phyloP scores from a whole-genome alignment of 2,113 vertebrate species.

The Hiodon alosoides region DNA sequence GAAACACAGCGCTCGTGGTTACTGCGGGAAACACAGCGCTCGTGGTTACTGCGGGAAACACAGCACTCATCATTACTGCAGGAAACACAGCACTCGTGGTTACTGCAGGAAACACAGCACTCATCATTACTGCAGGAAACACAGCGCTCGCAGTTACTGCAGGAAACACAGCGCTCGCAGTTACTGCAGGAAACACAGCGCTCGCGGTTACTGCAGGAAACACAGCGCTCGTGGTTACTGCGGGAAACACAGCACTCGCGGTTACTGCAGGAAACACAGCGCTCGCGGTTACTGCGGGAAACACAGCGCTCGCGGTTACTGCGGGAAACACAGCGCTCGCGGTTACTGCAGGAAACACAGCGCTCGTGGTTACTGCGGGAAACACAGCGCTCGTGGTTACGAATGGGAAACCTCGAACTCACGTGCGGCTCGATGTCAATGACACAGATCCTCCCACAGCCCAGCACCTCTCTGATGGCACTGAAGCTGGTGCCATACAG shows the following conservation, averaged over 20 bases:
- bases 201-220: neutral
- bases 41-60: neutral
- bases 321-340: too few species aligned
- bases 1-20: neutral
- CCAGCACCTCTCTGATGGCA: conserved; percentile 71
- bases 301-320: too few species aligned
- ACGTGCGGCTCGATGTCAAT: conserved; percentile 88
- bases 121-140: too few species aligned
- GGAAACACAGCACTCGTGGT: neutral
- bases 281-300: too few species aligned
- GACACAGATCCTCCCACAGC: conserved; percentile 78
- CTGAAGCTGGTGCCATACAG: conserved; percentile 86
- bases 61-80: too few species aligned
- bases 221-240: neutral
- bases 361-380: too few species aligned
- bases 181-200: neutral
- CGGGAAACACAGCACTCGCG: too few species aligned
- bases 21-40: neutral
- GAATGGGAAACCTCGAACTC: conserved; percentile 5
- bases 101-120: too few species aligned
- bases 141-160: neutral
- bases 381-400: neutral
- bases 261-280: too few species aligned
- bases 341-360: too few species aligned
- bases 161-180: neutral